These are phyloP conservation scores for Strix uralensis DNA, from an alignment of 2,113 vertebrate species.

Conservation along the genomic window DNA sequence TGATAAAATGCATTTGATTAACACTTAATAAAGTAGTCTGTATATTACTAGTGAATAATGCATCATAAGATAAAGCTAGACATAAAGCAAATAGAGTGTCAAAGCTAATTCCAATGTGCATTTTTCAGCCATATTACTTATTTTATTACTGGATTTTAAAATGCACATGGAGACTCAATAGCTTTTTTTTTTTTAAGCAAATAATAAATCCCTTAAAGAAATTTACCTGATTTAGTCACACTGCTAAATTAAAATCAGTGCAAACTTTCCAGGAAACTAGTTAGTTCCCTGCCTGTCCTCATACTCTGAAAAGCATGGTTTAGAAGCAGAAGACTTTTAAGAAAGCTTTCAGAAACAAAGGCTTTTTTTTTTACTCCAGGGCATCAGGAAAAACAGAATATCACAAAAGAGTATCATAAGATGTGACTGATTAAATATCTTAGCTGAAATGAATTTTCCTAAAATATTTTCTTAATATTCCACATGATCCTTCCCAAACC, in stretches of 20 bases:
- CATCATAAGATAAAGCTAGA: constrained; percentile 84
- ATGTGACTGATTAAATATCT: background rate
- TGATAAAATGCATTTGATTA: constrained; percentile 80
- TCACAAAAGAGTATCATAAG: background rate
- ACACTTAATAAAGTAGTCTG: constrained; percentile 84
- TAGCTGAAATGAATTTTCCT: background rate
- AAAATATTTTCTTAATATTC: background rate
- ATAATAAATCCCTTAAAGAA: constrained; percentile 43
- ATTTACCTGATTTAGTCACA: constrained; percentile 9
- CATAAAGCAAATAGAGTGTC: constrained; percentile 92
- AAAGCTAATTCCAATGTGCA: constrained; percentile 86
- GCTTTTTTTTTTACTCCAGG: background rate
- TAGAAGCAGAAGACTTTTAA: background rate
- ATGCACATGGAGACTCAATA: constrained; percentile 59
- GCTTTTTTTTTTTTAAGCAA: constrained; percentile 30
- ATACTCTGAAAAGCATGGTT: background rate
- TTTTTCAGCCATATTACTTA: constrained; percentile 85
- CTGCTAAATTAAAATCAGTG: background rate
- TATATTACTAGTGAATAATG: constrained; percentile 90
- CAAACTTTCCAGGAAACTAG: background rate
- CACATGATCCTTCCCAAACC: background rate
- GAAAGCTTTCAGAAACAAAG: background rate
- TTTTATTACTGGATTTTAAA: constrained; percentile 83
- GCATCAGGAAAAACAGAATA: background rate
- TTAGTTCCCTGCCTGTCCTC: background rate